These are phyloP conservation scores for Aptenodytes forsteri DNA, from an alignment of 2,113 vertebrate species.

Conservation along the genomic window DNA sequence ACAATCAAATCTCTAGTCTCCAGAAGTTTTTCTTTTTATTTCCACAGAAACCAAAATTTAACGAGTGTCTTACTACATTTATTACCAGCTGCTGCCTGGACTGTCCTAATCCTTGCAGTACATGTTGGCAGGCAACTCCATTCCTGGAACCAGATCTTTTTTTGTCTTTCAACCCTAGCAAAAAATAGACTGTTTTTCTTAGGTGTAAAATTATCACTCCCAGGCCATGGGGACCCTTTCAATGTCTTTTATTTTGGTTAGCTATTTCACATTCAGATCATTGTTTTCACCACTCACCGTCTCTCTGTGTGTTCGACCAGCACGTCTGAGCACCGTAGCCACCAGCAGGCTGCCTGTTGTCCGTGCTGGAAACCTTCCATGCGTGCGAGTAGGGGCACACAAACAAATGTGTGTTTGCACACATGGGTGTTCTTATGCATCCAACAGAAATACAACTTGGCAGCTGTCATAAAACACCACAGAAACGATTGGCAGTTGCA, in stretches of 20 bases:
- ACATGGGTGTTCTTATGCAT: background rate
- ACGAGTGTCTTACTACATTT: background rate
- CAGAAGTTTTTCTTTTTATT: background rate
- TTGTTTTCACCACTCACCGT: background rate
- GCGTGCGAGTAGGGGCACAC: fast-evolving
- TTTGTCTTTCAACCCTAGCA: background rate
- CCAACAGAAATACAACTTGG: background rate
- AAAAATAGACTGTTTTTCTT: background rate
- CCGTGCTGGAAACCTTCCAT: background rate
- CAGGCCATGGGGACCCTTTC: background rate
- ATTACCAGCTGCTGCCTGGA: background rate
- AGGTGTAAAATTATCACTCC: background rate
- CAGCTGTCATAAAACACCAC: background rate
- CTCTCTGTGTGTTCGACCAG: background rate
- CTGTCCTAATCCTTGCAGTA: background rate
- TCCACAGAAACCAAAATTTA: background rate
- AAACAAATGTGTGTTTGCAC: background rate
- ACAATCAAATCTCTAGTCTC: background rate
- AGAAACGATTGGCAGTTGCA: background rate
- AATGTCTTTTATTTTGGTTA: background rate
- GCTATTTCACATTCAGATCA: background rate
- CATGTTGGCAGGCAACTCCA: background rate
- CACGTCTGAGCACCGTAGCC: background rate
- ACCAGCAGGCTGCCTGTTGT: background rate
- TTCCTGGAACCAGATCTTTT: background rate